phyloP scores from a whole-genome alignment of 2,888 invertebrate species.

The Hoplodrina ambigua region DNA sequence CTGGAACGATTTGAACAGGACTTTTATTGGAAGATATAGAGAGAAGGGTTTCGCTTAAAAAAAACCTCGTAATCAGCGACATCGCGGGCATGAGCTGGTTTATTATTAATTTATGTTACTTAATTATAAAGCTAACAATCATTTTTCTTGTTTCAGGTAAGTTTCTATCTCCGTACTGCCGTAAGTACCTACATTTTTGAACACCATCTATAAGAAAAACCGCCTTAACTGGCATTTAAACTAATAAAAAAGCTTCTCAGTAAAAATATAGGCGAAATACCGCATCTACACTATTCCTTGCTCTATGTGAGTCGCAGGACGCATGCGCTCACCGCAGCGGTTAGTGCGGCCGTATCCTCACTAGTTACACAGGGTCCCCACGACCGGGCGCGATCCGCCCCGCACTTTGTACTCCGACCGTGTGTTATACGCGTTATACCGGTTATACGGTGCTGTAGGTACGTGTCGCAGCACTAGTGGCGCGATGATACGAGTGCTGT shows the following conservation, averaged over 20 bases:
- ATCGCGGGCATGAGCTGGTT: too few species aligned
- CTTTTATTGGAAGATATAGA: too few species aligned
- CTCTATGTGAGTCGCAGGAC: slow-evolving; percentile 50
- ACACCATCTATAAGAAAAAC: too few species aligned
- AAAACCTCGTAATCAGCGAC: too few species aligned
- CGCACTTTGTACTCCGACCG: slow-evolving; percentile 40
- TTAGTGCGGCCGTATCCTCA: slow-evolving; percentile 68
- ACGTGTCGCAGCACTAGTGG: slow-evolving; percentile 57
- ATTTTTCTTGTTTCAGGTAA: slow-evolving; percentile 67
- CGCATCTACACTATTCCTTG: slow-evolving; percentile 8
- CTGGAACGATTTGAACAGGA: too few species aligned
- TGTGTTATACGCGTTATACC: slow-evolving; percentile 52
- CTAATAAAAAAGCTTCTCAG: too few species aligned
- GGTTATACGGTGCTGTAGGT: slow-evolving; percentile 27
- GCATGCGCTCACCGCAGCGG: slow-evolving; percentile 78
- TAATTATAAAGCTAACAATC: slow-evolving; percentile 13
- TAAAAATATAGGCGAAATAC: background rate
- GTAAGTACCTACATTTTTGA: slow-evolving; percentile 48
- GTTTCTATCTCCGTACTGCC: slow-evolving; percentile 34
- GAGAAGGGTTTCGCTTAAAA: too few species aligned
- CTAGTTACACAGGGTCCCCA: slow-evolving; percentile 57
- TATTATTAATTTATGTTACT: background rate
- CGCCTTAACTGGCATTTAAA: too few species aligned
- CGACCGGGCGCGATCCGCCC: slow-evolving; percentile 56
- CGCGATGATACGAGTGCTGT: slow-evolving; percentile 40